phyloP scores from a whole-genome alignment of 2,113 vertebrate genomes.

The Petroica traversi region DNA sequence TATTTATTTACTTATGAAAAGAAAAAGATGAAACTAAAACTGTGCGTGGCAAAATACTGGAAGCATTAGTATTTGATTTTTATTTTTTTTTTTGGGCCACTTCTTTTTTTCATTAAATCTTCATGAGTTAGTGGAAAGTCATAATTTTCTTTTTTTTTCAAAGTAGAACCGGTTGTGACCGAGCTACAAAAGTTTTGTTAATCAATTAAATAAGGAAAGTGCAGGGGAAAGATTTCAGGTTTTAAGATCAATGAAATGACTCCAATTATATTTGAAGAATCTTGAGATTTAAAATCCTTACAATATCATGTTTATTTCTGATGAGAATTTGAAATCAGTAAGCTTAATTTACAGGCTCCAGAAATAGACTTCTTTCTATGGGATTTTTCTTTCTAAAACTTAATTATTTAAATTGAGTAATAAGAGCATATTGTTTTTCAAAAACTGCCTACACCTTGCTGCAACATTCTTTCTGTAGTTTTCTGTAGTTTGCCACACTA shows the following conservation, averaged over 20 bases:
- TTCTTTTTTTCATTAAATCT: background rate
- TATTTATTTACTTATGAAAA: background rate
- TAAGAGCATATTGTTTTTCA: background rate
- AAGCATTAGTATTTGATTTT: background rate
- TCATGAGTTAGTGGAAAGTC: background rate
- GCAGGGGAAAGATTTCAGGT: background rate
- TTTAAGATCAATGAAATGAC: background rate
- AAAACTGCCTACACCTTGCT: background rate
- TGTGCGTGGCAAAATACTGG: background rate
- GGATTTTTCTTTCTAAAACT: background rate
- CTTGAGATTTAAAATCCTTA: background rate
- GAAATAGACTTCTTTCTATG: background rate
- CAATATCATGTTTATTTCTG: background rate
- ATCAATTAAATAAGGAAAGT: background rate
- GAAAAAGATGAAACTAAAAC: background rate
- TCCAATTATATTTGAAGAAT: background rate
- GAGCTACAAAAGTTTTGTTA: background rate
- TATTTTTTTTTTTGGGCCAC: background rate
- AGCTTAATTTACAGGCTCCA: background rate
- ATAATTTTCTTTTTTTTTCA: background rate
- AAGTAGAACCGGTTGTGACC: background rate
- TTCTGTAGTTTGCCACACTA: background rate
- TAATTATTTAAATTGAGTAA: background rate
- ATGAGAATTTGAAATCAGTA: background rate
- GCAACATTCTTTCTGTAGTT: background rate